Percentiles rank a stretch among this genome's conserved stretches.
Conservation (phyloP, 2,113 vertebrate species). For the Garra rufa region DNA sequence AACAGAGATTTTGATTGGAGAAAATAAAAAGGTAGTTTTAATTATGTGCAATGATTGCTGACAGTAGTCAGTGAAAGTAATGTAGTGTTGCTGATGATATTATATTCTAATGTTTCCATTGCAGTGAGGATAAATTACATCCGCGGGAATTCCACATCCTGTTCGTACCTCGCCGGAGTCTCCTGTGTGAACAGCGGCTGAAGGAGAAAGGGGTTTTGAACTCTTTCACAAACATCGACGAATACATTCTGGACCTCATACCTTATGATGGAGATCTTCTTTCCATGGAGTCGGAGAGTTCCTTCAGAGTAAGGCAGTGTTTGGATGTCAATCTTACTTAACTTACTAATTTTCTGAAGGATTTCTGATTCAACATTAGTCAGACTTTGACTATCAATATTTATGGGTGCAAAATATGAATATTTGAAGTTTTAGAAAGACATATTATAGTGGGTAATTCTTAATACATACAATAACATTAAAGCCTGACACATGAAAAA, state of each 20-base stretch:
- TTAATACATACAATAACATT: background rate
- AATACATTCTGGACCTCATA: slow-evolving; percentile 95
- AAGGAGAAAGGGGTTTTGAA: slow-evolving; percentile 92
- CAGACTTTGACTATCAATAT: background rate
- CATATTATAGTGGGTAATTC: background rate
- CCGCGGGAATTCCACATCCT: slow-evolving; percentile 93
- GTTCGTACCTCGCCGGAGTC: slow-evolving; percentile 93
- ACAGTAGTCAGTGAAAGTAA: background rate
- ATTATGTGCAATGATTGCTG: background rate
- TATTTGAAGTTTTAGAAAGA: background rate
- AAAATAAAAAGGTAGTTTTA: background rate
- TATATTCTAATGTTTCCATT: background rate
- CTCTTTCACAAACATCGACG: slow-evolving; percentile 89
- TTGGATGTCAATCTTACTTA: too few species aligned
- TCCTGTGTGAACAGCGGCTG: slow-evolving; percentile 92
- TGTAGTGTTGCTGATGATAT: background rate
- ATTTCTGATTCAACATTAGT: background rate
- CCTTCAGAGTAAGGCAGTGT: slow-evolving; percentile 84
- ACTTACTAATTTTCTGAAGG: too few species aligned
- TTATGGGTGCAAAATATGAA: background rate
- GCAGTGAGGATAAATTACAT: slow-evolving; percentile 88
- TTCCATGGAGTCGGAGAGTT: slow-evolving; percentile 95
- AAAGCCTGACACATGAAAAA: background rate
- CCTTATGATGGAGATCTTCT: slow-evolving; percentile 95
- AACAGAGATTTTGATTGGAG: background rate